These are phyloP conservation scores for Zeugodacus cucurbitae DNA, from an alignment of 1,140 invertebrate species.

Conservation along the genomic window DNA sequence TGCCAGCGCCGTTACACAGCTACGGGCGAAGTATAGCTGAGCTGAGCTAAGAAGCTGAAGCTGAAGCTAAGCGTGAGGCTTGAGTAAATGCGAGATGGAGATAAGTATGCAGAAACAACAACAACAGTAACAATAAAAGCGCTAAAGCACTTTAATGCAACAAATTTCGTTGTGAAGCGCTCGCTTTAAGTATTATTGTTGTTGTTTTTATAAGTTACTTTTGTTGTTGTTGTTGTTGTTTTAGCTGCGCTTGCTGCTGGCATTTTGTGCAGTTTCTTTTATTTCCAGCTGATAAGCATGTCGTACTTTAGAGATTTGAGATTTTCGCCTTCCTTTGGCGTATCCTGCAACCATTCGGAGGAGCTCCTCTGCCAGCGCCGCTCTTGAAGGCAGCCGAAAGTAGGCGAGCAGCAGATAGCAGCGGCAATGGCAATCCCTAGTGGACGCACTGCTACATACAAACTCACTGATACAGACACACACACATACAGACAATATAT, in stretches of 20 bases:
- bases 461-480: no score
- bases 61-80: not conserved
- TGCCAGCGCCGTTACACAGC: not conserved
- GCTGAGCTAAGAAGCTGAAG: not conserved
- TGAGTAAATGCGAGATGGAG: not conserved
- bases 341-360: not conserved
- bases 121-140: not conserved
- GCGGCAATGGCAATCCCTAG: not conserved
- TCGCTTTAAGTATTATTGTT: not conserved
- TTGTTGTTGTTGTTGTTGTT: not conserved
- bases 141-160: not conserved
- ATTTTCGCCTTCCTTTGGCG: constrained; percentile 1
- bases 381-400: not conserved
- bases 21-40: not conserved
- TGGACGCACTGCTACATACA: not conserved
- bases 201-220: no score
- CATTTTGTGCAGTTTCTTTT: constrained; percentile 3
- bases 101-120: not conserved
- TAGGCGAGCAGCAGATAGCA: not conserved
- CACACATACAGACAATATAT: not conserved
- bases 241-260: not conserved
- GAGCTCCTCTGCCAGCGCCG: not conserved
- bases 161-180: not conserved
- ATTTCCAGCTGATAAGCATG: not conserved
- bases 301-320: not conserved